These are phyloP conservation scores for Sardina pilchardus DNA, from an alignment of 2,113 vertebrate genomes.

Conservation along the genomic window DNA sequence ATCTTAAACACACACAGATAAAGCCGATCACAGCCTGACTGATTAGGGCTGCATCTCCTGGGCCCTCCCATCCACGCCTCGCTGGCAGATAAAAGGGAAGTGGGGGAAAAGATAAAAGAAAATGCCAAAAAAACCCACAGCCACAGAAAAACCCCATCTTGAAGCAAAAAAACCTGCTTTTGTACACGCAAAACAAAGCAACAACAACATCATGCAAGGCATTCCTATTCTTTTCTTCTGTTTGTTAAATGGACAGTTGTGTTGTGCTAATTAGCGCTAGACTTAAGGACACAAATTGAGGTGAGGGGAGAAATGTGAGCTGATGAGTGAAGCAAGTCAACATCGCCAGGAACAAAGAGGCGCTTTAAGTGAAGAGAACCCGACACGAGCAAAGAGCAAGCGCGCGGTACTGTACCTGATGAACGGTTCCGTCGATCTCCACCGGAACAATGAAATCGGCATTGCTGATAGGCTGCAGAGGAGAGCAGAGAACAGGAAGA, in stretches of 20 bases:
- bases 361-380: no score
- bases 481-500: background rate
- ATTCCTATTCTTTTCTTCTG: no score
- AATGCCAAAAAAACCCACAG: background rate
- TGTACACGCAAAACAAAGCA: no score
- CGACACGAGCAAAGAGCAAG: background rate
- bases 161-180: constrained; percentile 20
- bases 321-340: no score
- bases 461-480: constrained; percentile 81
- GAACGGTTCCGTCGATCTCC: constrained; percentile 84
- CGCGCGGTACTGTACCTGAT: constrained; percentile 70
- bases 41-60: constrained; percentile 66
- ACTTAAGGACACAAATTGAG: background rate
- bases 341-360: no score
- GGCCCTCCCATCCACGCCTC: constrained; percentile 64
- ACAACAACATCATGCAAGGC: no score
- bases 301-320: background rate
- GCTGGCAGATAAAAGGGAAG: constrained; percentile 55
- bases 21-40: constrained; percentile 57
- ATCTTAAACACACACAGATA: background rate
- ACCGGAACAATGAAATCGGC: constrained; percentile 86
- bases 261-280: no score
- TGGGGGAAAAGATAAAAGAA: background rate
- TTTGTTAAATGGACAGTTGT: no score
- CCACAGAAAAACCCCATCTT: background rate